These are phyloP conservation scores for Ophion ellenae DNA, from an alignment of 2,888 invertebrate genomes.

Conservation along the genomic window DNA sequence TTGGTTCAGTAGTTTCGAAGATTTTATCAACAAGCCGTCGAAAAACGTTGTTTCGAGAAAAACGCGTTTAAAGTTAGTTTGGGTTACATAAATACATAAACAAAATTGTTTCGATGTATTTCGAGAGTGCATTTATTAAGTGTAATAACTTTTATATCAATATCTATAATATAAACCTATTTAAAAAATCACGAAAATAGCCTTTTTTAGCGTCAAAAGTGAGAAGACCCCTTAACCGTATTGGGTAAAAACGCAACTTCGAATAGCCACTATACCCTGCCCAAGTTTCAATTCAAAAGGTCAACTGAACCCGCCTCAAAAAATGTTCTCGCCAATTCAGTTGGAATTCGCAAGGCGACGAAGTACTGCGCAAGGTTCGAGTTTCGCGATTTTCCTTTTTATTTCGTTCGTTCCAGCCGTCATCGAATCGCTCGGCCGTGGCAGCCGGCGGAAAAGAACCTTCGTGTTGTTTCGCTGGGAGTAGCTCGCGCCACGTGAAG, in stretches of 20 bases:
- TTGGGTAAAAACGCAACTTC: neutral
- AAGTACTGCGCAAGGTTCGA: conserved; percentile 34
- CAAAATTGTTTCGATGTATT: too few relatives aligned
- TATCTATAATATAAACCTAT: too few relatives aligned
- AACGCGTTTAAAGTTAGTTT: too few relatives aligned
- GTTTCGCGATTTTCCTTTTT: conserved; percentile 8
- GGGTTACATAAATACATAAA: too few relatives aligned
- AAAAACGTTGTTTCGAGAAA: too few relatives aligned
- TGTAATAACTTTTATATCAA: too few relatives aligned
- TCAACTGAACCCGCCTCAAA: neutral
- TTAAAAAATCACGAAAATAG: too few relatives aligned
- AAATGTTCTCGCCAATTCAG: neutral
- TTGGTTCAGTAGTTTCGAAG: too few relatives aligned
- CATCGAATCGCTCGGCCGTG: conserved; percentile 20
- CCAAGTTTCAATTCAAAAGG: neutral
- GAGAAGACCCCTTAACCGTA: too few relatives aligned
- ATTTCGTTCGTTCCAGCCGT: conserved; percentile 1
- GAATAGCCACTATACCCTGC: neutral
- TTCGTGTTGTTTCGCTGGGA: conserved; percentile 21
- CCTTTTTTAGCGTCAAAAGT: too few relatives aligned
- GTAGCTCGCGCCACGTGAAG: conserved; percentile 25
- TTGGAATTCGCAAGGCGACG: conserved; percentile 4
- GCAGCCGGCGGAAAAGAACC: neutral
- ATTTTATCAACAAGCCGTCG: too few relatives aligned
- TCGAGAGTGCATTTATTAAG: too few relatives aligned